Base-by-base conservation (phyloP, 2,113 vertebrate genomes). In the Psammodynastes pulverulentus region DNA sequence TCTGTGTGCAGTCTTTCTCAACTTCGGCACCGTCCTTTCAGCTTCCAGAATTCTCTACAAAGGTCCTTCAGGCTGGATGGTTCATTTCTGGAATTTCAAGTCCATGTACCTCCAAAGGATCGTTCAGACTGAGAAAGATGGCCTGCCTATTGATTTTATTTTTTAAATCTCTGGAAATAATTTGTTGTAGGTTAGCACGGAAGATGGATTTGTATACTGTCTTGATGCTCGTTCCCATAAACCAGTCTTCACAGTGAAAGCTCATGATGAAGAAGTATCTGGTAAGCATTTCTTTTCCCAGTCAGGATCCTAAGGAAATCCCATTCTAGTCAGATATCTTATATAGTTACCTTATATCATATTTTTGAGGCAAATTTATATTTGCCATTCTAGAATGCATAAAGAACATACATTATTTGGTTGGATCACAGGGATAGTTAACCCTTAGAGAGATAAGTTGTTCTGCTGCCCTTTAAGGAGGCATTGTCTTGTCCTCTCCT, bases 131-230 rank as follows among this genome's bases (percentile, higher is more conserved):
- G 34, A 39, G 72, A 79, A 79, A 43, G 34, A 34, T 79, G 72
- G 17, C 72, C 17, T 72, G 3, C 39, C 45, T 43, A 19, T 89
- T 49, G 26, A 46, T 89, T 87, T 15, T 58, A 4, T 39, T 56
- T 91, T 67, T 72, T 92, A 72, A 10, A 43, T 88, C 39, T 12
- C 34, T 86, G 49, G 56, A 24, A 90, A 86, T 93, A 84, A n/a
- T 95, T 52, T 94, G 86, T 91, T 90, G 15, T 94, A 99, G 99
- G 98, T 97, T 53, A 99, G 99, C 97, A 99, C 99, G 54, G 99
- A 99, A 4, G 99, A 99, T 1, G 99, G 99, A 51, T 99, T 99
- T 95, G 98, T 99, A 45, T 99, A 99, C 97, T 98, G 98, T 88
- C 96, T 99, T 95, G 99, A 99, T 89, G 99, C 99, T 26, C 98